A percentile compares a stretch with the other conserved stretches of the same genome.
Conservation (phyloP, 92 coral and sea anemone species). For the Epizoanthus scotinus region DNA sequence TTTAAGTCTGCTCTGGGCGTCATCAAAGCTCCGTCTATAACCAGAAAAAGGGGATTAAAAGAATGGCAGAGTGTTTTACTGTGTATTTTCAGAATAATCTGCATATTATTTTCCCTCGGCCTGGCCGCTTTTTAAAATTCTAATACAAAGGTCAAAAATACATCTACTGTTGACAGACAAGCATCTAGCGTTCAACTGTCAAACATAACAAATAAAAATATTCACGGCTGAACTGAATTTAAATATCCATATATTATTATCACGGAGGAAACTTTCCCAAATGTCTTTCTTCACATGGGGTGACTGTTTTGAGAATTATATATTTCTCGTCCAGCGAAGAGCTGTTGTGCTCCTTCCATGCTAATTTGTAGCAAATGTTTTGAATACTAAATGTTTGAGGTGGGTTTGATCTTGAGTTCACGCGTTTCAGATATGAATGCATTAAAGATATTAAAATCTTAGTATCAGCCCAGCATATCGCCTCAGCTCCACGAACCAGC, state of each 20-base stretch:
- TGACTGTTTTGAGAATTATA: neutral
- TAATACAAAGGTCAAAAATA: neutral
- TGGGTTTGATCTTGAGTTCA: neutral
- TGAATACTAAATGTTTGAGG: neutral
- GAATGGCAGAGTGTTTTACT: no score
- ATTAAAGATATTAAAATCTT: no score
- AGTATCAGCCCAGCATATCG: neutral
- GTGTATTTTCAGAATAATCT: neutral
- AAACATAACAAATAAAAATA: neutral
- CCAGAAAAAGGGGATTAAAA: neutral
- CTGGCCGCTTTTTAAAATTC: neutral
- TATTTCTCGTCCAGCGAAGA: neutral
- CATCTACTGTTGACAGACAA: slow-evolving; percentile 8
- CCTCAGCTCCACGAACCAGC: neutral
- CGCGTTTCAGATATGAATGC: neutral
- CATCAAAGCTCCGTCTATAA: slow-evolving; percentile 94
- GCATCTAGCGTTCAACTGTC: no score
- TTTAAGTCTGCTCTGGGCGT: slow-evolving; percentile 96
- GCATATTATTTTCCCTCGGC: neutral
- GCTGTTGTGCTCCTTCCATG: neutral
- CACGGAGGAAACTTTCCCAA: neutral
- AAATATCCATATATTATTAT: neutral
- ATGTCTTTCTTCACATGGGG: neutral
- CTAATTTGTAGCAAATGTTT: neutral
- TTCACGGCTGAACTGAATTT: neutral